These are phyloP conservation scores for Drosophila paranaensis DNA, from an alignment of 2,888 invertebrate genomes.

Conservation along the genomic window DNA sequence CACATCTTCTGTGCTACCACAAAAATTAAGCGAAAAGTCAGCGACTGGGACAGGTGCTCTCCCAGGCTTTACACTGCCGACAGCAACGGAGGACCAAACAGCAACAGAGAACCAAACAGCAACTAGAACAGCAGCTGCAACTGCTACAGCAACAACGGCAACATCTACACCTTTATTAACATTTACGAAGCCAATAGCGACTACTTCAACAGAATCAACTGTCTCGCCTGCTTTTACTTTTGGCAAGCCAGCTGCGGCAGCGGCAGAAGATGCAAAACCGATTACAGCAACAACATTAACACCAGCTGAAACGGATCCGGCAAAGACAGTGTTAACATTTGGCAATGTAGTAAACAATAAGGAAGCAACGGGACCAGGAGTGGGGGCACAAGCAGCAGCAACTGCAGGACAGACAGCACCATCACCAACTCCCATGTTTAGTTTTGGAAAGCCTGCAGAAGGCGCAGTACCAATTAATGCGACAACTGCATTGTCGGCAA, in stretches of 20 bases:
- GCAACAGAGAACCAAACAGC: not conserved
- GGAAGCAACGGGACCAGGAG: not conserved
- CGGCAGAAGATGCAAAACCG: not conserved
- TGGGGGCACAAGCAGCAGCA: not conserved
- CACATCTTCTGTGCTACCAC: conserved; percentile 10
- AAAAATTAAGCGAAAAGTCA: conserved; percentile 1
- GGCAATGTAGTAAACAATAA: conserved; percentile 9
- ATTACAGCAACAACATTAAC: not conserved
- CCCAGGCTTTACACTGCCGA: conserved; percentile 17
- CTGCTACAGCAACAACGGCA: not conserved
- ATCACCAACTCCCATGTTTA: conserved; percentile 5
- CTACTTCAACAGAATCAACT: conserved; percentile 13
- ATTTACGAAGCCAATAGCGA: not conserved
- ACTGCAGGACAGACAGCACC: not conserved
- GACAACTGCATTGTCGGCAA: not conserved
- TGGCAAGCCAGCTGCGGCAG: conserved; percentile 21
- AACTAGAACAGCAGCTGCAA: not conserved
- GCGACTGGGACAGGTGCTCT: not conserved
- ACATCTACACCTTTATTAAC: not conserved
- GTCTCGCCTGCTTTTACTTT: conserved; percentile 14
- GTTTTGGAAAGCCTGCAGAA: conserved; percentile 16
- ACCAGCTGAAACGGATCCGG: conserved; percentile 6
- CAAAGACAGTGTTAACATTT: conserved; percentile 32
- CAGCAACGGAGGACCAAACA: conserved; percentile 1
- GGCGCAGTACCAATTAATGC: not conserved